A percentile compares a stretch with the other conserved stretches of the same genome.
Evolutionary conservation across 2,888 invertebrate genomes (phyloP).

Genomic region (Macrophya annulata): DNA sequence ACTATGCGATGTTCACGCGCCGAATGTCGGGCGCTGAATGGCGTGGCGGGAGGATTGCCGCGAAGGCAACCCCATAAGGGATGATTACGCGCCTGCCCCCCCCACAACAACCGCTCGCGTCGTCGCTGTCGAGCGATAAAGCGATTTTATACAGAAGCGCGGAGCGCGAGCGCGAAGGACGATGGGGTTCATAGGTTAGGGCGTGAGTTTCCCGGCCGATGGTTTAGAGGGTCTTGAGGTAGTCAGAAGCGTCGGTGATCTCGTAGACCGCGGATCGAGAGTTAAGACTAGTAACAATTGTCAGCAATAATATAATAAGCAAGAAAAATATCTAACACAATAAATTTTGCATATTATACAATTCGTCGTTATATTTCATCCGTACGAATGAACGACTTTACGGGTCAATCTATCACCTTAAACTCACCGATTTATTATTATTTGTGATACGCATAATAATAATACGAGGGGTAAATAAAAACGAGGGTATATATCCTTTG

Average conservation of each 20-base stretch:
- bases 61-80: slow-evolving; percentile 6
- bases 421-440: not conserved
- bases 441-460: slow-evolving; percentile 27
- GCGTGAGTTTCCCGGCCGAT: slow-evolving; percentile 44
- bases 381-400: slow-evolving; percentile 14
- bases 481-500: not conserved
- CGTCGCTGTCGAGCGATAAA: slow-evolving; percentile 40
- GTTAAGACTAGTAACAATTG: not conserved
- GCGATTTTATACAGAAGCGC: slow-evolving; percentile 12
- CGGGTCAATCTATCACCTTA: not conserved
- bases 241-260: slow-evolving; percentile 37
- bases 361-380: not conserved
- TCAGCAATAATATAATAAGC: not conserved
- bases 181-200: slow-evolving; percentile 42
- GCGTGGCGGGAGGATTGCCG: not conserved
- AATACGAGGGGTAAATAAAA: not conserved
- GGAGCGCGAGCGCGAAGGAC: slow-evolving; percentile 43
- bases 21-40: slow-evolving; percentile 5
- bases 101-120: not conserved
- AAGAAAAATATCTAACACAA: not conserved
- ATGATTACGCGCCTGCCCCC: slow-evolving; percentile 16
- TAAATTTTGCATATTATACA: not conserved
- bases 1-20: not conserved
- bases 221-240: slow-evolving; percentile 26
- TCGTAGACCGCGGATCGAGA: slow-evolving; percentile 5